phyloP scores from a whole-genome alignment of 2,888 invertebrate species.

The Meteorus colon region DNA sequence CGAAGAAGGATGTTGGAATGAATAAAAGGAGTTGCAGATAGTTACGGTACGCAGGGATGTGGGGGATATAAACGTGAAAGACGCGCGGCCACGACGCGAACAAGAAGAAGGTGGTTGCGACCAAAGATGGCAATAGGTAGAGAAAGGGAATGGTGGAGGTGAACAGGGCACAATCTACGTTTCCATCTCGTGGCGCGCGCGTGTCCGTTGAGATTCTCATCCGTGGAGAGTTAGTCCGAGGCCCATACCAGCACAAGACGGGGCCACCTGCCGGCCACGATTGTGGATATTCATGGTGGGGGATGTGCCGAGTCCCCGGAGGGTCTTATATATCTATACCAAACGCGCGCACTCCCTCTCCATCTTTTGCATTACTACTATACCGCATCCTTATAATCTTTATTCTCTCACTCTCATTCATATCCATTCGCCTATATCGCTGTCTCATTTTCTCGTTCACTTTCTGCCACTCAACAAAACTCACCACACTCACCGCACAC shows the following conservation, averaged over 20 bases:
- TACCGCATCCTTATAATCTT: constrained; percentile 18
- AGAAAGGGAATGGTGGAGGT: constrained; percentile 49
- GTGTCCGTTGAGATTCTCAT: constrained; percentile 70
- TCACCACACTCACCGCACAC: constrained; percentile 11
- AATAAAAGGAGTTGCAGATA: not conserved
- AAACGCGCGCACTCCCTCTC: constrained; percentile 18
- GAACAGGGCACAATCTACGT: constrained; percentile 65
- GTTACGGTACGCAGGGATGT: not conserved
- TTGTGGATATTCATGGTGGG: constrained; percentile 31
- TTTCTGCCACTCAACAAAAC: constrained; percentile 34
- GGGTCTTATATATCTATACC: constrained; percentile 24
- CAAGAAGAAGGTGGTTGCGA: constrained; percentile 48
- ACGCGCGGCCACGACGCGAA: constrained; percentile 11
- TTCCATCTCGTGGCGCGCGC: constrained; percentile 72
- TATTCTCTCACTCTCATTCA: constrained; percentile 14
- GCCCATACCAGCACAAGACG: constrained; percentile 58
- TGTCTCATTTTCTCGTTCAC: constrained; percentile 11
- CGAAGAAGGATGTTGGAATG: constrained; percentile 1
- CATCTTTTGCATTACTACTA: not conserved
- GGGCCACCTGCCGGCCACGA: constrained; percentile 66
- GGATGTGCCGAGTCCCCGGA: constrained; percentile 28
- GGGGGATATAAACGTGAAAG: constrained; percentile 3
- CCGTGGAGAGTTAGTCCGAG: constrained; percentile 56
- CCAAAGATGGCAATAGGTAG: constrained; percentile 53
- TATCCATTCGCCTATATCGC: not conserved